phyloP scores from a whole-genome alignment of 2,797 vertebrate genomes.

The Rhinoraja longicauda region DNA sequence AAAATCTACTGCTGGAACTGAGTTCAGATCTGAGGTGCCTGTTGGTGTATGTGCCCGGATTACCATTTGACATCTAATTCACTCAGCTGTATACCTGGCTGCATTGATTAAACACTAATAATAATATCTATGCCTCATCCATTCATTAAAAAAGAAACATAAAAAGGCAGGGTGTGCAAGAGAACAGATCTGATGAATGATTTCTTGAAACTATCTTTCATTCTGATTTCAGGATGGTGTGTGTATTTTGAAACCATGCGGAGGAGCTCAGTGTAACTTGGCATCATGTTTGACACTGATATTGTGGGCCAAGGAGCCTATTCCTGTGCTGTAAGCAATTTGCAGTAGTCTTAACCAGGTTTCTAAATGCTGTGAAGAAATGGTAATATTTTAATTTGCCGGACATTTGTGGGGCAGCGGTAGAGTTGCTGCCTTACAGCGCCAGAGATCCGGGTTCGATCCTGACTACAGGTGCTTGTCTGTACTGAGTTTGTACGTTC shows the following conservation, averaged over 20 bases:
- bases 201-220: neutral
- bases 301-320: too few relatives aligned
- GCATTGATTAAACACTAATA: slow-evolving; percentile 1
- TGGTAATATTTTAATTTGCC: neutral
- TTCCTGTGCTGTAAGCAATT: neutral
- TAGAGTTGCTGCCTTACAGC: too few relatives aligned
- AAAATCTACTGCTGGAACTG: neutral
- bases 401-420: neutral
- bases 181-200: neutral
- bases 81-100: neutral
- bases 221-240: neutral
- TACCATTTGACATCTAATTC: neutral
- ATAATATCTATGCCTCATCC: neutral
- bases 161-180: neutral
- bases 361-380: neutral
- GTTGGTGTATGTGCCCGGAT: neutral
- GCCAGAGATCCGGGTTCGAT: too few relatives aligned
- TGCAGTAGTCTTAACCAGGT: neutral
- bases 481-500: too few relatives aligned
- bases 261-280: too few relatives aligned
- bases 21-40: neutral
- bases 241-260: neutral
- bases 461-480: too few relatives aligned
- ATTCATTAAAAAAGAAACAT: neutral
- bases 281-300: too few relatives aligned